Evolutionary conservation across 2,113 vertebrate genomes (phyloP).

Genomic region (Mesocricetus auratus): DNA sequence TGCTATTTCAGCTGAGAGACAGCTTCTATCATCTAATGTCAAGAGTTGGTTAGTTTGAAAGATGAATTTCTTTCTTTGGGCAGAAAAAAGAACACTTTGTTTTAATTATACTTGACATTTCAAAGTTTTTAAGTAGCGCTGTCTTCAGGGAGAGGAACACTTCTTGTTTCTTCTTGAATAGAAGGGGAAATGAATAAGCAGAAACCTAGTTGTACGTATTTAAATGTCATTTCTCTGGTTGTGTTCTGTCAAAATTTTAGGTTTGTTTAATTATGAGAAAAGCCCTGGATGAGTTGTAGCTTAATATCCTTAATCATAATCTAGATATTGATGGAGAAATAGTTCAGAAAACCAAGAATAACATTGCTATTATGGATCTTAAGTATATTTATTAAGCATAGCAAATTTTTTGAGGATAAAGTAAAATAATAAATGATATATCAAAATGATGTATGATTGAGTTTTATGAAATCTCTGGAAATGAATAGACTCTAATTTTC

Average conservation of each 20-base stretch:
- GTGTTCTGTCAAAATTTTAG: neutral
- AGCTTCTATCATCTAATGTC: conserved; percentile 81
- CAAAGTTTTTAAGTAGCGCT: conserved; percentile 81
- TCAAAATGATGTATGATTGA: conserved; percentile 42
- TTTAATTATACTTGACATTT: conserved; percentile 88
- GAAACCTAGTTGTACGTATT: conserved; percentile 69
- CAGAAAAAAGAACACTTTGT: conserved; percentile 86
- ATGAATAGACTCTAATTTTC: conserved; percentile 9
- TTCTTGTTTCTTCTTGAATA: conserved; percentile 78
- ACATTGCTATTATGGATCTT: conserved; percentile 58
- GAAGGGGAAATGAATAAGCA: conserved; percentile 84
- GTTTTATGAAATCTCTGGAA: conserved; percentile 36
- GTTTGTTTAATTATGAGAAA: conserved; percentile 32
- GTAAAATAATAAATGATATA: conserved; percentile 66
- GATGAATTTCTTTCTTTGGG: conserved; percentile 85
- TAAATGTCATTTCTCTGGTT: conserved; percentile 51
- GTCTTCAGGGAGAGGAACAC: conserved; percentile 85
- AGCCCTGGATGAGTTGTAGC: conserved; percentile 53
- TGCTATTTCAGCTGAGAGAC: conserved; percentile 72
- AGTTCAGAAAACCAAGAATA: conserved; percentile 81
- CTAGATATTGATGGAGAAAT: conserved; percentile 75
- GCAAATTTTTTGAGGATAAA: conserved; percentile 71
- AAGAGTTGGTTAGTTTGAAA: conserved; percentile 86
- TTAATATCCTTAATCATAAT: conserved; percentile 78
- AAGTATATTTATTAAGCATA: conserved; percentile 70